Percentiles rank a stretch among this genome's conserved stretches.
phyloP scores from a whole-genome alignment of 2,888 invertebrate genomes.

The Drosophila meridionalis region DNA sequence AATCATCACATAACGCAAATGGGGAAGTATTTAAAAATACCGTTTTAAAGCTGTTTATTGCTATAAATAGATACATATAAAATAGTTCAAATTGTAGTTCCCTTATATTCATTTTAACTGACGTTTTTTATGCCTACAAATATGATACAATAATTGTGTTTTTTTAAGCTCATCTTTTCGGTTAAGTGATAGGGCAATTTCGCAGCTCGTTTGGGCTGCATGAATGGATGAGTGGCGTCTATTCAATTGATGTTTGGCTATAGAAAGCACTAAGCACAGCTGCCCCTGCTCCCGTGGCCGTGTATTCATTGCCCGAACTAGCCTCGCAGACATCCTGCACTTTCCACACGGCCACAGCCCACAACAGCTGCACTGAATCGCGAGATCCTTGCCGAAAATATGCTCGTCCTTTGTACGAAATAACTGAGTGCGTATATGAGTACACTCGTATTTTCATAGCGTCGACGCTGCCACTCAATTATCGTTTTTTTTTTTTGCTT shows the following conservation, averaged over 20 bases:
- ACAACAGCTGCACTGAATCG: conserved; percentile 57
- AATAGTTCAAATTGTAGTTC: background rate
- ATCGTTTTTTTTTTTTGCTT: conserved; percentile 46
- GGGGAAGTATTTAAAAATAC: background rate
- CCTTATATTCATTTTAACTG: background rate
- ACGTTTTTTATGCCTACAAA: background rate
- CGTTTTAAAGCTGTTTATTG: background rate
- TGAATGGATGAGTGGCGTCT: conserved; percentile 24
- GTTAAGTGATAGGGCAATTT: conserved; percentile 44
- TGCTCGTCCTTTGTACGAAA: conserved; percentile 44
- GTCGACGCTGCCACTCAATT: conserved; percentile 69
- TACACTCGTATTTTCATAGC: conserved; percentile 67
- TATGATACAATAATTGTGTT: conserved; percentile 4
- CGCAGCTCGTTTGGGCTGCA: conserved; percentile 34
- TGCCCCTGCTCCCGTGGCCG: conserved; percentile 7
- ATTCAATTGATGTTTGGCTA: conserved; percentile 36
- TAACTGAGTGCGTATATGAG: conserved; percentile 34
- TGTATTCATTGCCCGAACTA: background rate
- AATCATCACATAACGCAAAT: too few relatives aligned
- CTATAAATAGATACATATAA: background rate
- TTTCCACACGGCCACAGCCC: conserved; percentile 50
- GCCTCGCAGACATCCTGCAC: conserved; percentile 43
- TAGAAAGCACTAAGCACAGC: conserved; percentile 36
- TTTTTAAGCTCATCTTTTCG: conserved; percentile 15
- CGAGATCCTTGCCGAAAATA: conserved; percentile 46